Evolutionary conservation across 92 coral and sea anemone species (phyloP).

Genomic region (Siderastrea radians): DNA sequence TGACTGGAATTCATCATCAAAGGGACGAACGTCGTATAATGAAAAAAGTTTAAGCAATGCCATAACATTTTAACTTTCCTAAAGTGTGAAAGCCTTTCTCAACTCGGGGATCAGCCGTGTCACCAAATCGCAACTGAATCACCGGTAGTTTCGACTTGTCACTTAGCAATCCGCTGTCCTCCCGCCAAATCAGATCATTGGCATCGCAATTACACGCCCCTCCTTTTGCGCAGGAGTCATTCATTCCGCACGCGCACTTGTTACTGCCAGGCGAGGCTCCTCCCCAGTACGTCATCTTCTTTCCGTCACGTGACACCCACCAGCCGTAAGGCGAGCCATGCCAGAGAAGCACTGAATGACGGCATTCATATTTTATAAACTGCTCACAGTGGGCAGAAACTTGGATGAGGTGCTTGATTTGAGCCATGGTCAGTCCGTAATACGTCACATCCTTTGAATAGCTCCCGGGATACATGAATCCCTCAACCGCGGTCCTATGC

Average conservation of each 20-base stretch:
- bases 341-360: slow-evolving; percentile 52
- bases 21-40: no score
- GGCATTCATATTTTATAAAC: slow-evolving; percentile 83
- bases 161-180: slow-evolving; percentile 75
- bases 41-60: slow-evolving; percentile 23
- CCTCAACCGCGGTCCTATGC: slow-evolving; percentile 54
- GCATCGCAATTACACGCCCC: slow-evolving; percentile 77
- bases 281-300: slow-evolving; percentile 87
- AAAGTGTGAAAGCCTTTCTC: slow-evolving; percentile 73
- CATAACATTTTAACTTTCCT: slow-evolving; percentile 69
- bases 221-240: slow-evolving; percentile 54
- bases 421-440: slow-evolving; percentile 57
- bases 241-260: slow-evolving; percentile 81
- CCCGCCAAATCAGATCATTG: slow-evolving; percentile 76
- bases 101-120: slow-evolving; percentile 62
- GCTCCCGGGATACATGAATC: slow-evolving; percentile 61
- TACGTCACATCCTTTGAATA: slow-evolving; percentile 60
- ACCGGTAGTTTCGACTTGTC: slow-evolving; percentile 67
- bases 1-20: no score
- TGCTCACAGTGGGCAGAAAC: slow-evolving; percentile 77
- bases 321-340: slow-evolving; percentile 64
- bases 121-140: slow-evolving; percentile 73
- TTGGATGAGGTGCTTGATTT: slow-evolving; percentile 61
- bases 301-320: slow-evolving; percentile 93
- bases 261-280: slow-evolving; percentile 78